Base-by-base conservation (phyloP, 2,888 invertebrate genomes). In the Emmelina monodactyla region DNA sequence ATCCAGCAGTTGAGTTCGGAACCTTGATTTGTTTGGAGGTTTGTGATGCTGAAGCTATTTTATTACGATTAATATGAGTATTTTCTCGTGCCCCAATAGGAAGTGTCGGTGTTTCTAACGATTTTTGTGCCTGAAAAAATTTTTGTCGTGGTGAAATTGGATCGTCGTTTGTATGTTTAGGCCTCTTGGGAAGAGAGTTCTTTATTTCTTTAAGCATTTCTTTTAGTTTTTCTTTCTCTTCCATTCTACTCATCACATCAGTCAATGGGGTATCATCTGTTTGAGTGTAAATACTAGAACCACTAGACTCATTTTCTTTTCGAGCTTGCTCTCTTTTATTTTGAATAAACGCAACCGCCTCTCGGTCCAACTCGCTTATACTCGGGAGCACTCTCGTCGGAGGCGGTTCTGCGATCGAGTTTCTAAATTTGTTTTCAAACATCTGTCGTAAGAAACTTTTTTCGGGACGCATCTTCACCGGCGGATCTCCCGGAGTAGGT, bases 191-290 rank as follows among this genome's bases (percentile, higher is more conserved):
- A 40, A 89, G 64, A 9, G 88, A 88, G 58, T 89, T 84, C 62
- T 88, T 89, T 86, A 89, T 88, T 72, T 89, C 88, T 51, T 88
- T 88, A 42, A 89, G 61, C 83, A 88, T 87, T 62, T 87, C 86
- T 56, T 85, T 85, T 16, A 89, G 64, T 55, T 82, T 82, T 53
- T 83, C 83, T 51, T 82, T 83, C 49, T 85, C 84, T 45, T 83
- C 54, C 14, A 39, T 14, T 16, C 14, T 29, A 4, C 13, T 13
- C 6, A 4, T 29, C 15, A 4, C 33, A 16, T 25, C 15, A 10
- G 16, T 32, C 6, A 14, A 5, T 13, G 29, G 10, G 2, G 9
- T 12, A 14, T 19, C 12, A 14, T 19, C 15, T 7, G 28, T 3
- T 22, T 22, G 28, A 13, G 65, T 59, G 43, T 76, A 78, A 43